Percentiles rank a stretch among this genome's conserved stretches.
These are phyloP conservation scores for Siniperca chuatsi DNA, from an alignment of 2,113 vertebrate genomes.

Conservation along the genomic window DNA sequence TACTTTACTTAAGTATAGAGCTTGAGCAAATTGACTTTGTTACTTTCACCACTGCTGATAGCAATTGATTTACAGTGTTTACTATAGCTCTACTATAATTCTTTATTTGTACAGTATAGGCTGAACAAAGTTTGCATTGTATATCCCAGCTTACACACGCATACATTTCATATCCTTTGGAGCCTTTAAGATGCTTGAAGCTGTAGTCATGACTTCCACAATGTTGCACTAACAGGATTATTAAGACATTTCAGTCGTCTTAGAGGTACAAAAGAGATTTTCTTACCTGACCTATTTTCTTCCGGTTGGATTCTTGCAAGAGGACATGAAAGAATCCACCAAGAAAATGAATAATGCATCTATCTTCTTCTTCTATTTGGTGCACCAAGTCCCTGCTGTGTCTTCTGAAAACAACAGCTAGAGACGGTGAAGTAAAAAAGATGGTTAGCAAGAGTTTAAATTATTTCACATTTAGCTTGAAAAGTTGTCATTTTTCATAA, in stretches of 20 bases:
- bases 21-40: constrained; percentile 9
- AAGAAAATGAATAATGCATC: constrained; percentile 60
- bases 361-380: neutral
- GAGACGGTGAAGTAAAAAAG: constrained; percentile 3
- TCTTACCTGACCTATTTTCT: constrained; percentile 48
- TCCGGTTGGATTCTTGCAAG: constrained; percentile 16
- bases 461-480: neutral
- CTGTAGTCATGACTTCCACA: constrained; percentile 1
- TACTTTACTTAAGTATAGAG: neutral
- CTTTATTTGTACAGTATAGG: constrained; percentile 35
- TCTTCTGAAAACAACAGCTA: constrained; percentile 17
- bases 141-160: constrained; percentile 16
- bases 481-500: neutral
- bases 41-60: neutral
- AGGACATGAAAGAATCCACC: constrained; percentile 37
- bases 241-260: neutral
- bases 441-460: neutral
- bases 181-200: constrained; percentile 24
- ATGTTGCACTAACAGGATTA: constrained; percentile 33
- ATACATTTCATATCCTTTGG: constrained; percentile 13
- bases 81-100: constrained; percentile 12
- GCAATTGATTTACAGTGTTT: neutral
- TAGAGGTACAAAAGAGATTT: constrained; percentile 14
- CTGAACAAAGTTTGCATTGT: constrained; percentile 25
- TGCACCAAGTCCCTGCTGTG: constrained; percentile 13